Evolutionary conservation across 2,888 invertebrate genomes (phyloP), one percentile per base, ranked within the genome.

Genomic region (Altica lythri): DNA sequence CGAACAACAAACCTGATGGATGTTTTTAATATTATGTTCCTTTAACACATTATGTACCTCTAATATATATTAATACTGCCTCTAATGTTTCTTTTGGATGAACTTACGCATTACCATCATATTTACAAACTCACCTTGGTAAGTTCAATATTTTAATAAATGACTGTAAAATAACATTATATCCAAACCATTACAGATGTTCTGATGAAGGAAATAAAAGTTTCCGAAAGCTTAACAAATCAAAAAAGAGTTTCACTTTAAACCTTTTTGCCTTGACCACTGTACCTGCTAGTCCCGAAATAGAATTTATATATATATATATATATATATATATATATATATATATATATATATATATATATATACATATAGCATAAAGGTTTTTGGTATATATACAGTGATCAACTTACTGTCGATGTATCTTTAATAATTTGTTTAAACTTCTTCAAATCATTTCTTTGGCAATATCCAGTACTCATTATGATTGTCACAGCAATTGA

Each of bases 381-480:
- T 27, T 13, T 9, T 12, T 12, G 12, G 3, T 42, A 16, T 4
- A 8, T 45, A 5, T 9, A 40, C 4, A 18, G 12, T 18, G 6
- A 40, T 3, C 10, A 12, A 51, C 59, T 59, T 46, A 59, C 59
- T 40, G 29, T 45, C n/a, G 32, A 34, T 9, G 53, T 53, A 17
- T 59, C 53, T 25, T 44, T 37, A 3, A 59, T 35, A 4, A 59
- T 55, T 9, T 47, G 29, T 17, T 59, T 30, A 42, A 59, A 59
- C 16, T 17, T 46, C 18, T 43, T 59, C 46, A 55, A 17, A 2
- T 14, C 16, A 45, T 45, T 40, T 43, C 25, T 45, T 53, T 59
- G 58, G 38, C 50, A 37, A 16, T 29, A 19, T 27, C 37, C 48
- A n/a, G n/a, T n/a, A n/a, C n/a, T n/a, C n/a, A n/a, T n/a, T n/a